Conservation (phyloP, 2,113 vertebrate species). For the Otocyon megalotis region DNA sequence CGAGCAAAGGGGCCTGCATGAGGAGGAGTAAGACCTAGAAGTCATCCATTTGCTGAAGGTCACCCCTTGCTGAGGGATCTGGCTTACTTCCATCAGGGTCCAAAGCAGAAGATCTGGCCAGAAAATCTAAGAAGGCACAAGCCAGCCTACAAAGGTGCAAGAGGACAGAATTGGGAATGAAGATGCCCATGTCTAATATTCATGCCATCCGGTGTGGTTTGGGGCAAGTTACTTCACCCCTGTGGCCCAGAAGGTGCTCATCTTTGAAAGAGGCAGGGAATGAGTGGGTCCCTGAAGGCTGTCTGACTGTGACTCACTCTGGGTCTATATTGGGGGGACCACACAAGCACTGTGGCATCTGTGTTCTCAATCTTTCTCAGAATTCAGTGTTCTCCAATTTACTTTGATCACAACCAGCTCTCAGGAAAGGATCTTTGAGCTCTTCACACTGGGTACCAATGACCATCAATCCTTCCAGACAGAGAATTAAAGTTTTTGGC, state of each 20-base stretch:
- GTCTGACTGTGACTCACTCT: background rate
- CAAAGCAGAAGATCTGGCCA: background rate
- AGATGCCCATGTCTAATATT: background rate
- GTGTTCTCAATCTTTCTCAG: background rate
- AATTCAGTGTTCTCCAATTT: background rate
- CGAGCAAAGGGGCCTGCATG: background rate
- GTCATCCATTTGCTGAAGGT: background rate
- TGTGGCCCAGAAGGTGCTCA: background rate
- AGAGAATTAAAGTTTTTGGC: too few relatives aligned
- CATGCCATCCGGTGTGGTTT: background rate
- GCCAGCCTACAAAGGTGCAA: background rate
- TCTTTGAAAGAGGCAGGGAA: background rate
- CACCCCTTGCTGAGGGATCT: background rate
- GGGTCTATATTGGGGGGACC: background rate
- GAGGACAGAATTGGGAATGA: background rate
- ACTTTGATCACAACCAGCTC: background rate
- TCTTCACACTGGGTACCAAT: background rate
- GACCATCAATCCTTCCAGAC: background rate
- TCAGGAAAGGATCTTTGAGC: background rate
- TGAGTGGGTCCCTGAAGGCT: fast-evolving
- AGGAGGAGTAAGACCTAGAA: background rate
- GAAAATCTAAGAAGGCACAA: background rate
- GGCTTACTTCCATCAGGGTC: background rate
- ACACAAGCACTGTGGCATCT: background rate
- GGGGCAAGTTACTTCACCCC: background rate